Percentiles rank a stretch among this genome's conserved stretches.
Conservation (phyloP, 2,797 vertebrate genomes). For the Pristis pectinata region DNA sequence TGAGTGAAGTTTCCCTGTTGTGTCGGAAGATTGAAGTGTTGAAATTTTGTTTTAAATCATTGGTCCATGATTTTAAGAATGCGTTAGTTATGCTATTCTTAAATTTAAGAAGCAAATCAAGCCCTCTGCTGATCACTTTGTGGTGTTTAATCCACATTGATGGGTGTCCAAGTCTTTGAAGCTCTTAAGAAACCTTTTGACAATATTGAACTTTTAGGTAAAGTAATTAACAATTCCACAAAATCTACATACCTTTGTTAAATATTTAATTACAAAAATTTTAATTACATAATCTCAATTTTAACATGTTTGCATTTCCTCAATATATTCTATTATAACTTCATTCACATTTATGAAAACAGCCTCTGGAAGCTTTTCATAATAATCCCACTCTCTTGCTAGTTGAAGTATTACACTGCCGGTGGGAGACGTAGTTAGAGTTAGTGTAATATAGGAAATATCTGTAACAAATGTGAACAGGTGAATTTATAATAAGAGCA, state of each 20-base stretch:
- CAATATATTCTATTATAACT: background rate
- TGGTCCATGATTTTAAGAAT: background rate
- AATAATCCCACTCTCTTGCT: background rate
- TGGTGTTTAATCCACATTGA: background rate
- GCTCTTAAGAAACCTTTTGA: background rate
- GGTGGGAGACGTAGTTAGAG: background rate
- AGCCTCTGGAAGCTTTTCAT: background rate
- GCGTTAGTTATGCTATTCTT: background rate
- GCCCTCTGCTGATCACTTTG: background rate
- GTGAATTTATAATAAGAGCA: background rate
- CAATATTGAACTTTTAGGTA: background rate
- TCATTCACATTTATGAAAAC: background rate
- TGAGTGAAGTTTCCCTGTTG: background rate
- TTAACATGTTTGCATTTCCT: background rate
- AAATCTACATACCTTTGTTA: background rate
- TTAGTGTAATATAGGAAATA: background rate
- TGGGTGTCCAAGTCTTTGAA: background rate
- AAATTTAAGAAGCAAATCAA: background rate
- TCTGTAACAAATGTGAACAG: background rate
- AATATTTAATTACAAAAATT: background rate
- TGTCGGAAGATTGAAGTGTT: background rate
- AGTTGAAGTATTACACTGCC: background rate
- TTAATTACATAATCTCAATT: background rate
- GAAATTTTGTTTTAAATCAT: background rate
- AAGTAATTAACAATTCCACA: background rate